Evolutionary conservation across 2,113 vertebrate species (phyloP).

Genomic region (Hyaena hyaena): DNA sequence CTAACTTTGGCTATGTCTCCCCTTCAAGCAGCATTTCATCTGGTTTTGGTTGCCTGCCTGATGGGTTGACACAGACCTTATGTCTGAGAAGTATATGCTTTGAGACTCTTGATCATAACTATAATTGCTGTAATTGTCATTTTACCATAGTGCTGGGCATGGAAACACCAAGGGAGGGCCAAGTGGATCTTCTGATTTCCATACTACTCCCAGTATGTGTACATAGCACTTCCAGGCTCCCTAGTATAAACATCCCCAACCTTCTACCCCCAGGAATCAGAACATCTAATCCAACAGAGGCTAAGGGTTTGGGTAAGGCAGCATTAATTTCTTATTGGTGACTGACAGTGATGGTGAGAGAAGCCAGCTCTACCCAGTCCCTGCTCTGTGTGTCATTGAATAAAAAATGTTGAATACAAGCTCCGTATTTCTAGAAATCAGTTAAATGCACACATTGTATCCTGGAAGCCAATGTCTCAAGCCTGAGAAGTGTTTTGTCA

Average conservation of each 20-base stretch:
- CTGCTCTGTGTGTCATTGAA: background rate
- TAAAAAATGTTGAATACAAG: background rate
- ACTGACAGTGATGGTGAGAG: background rate
- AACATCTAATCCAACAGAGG: background rate
- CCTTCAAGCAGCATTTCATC: background rate
- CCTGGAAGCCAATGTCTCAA: background rate
- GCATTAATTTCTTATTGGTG: background rate
- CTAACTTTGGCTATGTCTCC: background rate
- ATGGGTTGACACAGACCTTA: background rate
- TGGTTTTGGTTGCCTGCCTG: background rate
- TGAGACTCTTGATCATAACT: background rate
- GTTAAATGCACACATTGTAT: background rate
- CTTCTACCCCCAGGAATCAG: background rate
- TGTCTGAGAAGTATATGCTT: background rate
- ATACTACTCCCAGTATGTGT: background rate
- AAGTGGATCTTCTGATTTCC: background rate
- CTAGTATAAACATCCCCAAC: background rate
- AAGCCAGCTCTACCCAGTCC: background rate
- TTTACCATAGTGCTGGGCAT: background rate
- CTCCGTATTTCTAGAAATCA: background rate
- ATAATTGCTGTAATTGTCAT: background rate
- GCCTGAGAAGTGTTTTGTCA: background rate
- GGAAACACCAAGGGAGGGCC: background rate
- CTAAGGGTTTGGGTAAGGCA: background rate
- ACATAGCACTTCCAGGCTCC: background rate